Evolutionary conservation across 30 jellyfish, hydroid and myxozoan species (phyloP).

Genomic region (Morbakka virulenta): DNA sequence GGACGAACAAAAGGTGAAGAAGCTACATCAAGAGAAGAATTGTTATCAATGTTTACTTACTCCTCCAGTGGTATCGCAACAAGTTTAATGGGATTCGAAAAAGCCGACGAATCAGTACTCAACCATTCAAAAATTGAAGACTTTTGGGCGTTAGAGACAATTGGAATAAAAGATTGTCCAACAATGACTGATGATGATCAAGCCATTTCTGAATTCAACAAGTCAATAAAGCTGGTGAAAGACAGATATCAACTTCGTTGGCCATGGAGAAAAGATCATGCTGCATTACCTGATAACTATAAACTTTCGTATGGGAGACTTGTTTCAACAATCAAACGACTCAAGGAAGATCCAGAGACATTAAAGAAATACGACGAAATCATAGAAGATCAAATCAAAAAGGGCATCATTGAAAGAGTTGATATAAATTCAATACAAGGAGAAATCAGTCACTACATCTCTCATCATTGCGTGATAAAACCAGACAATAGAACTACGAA

Average conservation of each 20-base stretch:
- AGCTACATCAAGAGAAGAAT: neutral
- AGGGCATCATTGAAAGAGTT: constrained; percentile 7
- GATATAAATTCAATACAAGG: neutral
- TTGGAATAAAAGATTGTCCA: too few relatives aligned
- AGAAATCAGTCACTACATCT: constrained; percentile 14
- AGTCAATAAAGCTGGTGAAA: neutral
- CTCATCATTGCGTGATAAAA: constrained; percentile 21
- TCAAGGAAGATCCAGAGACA: neutral
- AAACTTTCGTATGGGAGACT: constrained; percentile 14
- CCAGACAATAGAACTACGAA: constrained; percentile 27
- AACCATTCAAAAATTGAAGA: neutral
- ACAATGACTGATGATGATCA: constrained; percentile 2
- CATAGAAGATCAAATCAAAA: constrained; percentile 15
- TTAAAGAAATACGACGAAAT: constrained; percentile 1
- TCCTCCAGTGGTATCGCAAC: neutral
- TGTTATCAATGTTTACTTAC: neutral
- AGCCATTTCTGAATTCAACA: neutral
- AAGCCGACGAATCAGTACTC: neutral
- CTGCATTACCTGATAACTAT: constrained; percentile 14
- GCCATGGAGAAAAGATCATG: constrained; percentile 34
- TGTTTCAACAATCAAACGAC: neutral
- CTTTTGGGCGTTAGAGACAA: too few relatives aligned
- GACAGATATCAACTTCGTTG: constrained; percentile 12
- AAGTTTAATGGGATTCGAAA: neutral
- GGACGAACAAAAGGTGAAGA: neutral